Percentiles rank a stretch among this genome's conserved stretches.
Conservation (phyloP, 2,888 invertebrate genomes). For the Orthonychiurus folsomi region DNA sequence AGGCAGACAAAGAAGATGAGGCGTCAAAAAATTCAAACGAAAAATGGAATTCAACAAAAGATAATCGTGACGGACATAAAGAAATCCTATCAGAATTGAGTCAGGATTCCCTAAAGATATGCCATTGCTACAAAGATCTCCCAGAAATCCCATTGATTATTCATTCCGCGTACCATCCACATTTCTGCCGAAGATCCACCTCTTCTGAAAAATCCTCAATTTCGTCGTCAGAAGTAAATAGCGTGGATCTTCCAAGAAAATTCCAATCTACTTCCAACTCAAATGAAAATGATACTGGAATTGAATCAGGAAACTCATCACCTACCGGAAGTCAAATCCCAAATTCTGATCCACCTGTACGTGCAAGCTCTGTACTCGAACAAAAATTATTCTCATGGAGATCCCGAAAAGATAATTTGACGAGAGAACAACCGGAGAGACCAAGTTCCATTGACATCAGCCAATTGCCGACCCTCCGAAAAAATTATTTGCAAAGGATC, state of each 20-base stretch:
- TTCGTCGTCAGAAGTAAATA: neutral
- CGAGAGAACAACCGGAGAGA: slow-evolving; percentile 10
- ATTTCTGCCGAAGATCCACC: neutral
- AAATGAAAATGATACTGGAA: too few species aligned
- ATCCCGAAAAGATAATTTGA: slow-evolving; percentile 6
- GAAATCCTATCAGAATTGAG: neutral
- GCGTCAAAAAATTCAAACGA: neutral
- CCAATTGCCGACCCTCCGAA: slow-evolving; percentile 21
- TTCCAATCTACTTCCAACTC: too few species aligned
- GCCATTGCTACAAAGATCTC: neutral
- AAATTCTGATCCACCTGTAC: neutral
- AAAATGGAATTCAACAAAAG: neutral
- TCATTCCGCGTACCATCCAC: neutral
- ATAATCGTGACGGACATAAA: neutral
- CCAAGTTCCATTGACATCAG: slow-evolving; percentile 27
- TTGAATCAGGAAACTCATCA: too few species aligned
- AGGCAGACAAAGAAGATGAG: neutral
- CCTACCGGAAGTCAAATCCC: neutral
- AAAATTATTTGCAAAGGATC: neutral
- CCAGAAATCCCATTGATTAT: neutral
- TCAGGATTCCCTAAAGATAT: neutral
- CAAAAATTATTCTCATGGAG: slow-evolving; percentile 12
- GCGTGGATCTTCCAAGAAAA: neutral
- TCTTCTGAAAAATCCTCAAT: neutral
- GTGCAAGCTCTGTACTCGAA: slow-evolving; percentile 13